Evolutionary conservation across 2,888 invertebrate species (phyloP).

Genomic region (Buathra laborator): DNA sequence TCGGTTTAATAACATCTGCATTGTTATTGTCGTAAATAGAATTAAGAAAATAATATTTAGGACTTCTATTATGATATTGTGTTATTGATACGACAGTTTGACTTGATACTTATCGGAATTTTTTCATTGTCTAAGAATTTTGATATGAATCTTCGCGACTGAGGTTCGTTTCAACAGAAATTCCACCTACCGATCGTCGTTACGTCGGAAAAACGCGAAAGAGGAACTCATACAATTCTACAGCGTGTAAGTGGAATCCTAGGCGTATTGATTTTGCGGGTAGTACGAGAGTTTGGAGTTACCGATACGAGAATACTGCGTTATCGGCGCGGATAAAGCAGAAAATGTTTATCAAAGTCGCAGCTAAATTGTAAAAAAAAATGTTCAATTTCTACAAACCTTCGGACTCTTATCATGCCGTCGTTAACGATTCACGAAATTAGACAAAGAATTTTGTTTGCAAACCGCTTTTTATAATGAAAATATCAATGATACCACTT

Average conservation of each 20-base stretch:
- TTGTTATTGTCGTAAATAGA: too few species aligned
- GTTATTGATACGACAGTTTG: too few species aligned
- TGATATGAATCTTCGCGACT: neutral
- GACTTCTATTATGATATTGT: too few species aligned
- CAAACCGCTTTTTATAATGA: neutral
- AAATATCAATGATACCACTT: conserved; percentile 81
- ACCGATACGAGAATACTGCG: neutral
- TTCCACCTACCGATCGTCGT: conserved; percentile 28
- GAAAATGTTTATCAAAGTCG: conserved; percentile 11
- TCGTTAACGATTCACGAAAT: conserved; percentile 1
- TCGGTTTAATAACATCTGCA: too few species aligned
- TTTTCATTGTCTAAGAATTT: too few species aligned
- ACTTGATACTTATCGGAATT: too few species aligned
- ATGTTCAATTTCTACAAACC: too few species aligned
- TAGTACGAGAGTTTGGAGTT: neutral
- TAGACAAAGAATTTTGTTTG: neutral
- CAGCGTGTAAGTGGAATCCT: neutral
- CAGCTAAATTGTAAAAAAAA: neutral
- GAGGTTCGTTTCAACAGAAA: neutral
- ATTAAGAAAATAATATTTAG: too few species aligned
- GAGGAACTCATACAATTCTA: neutral
- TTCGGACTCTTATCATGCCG: neutral
- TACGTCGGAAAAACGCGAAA: neutral
- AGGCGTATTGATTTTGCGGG: neutral
- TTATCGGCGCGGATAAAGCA: conserved; percentile 35